Conservation (phyloP, 1,140 invertebrate species). For the Drosophila pandora region DNA sequence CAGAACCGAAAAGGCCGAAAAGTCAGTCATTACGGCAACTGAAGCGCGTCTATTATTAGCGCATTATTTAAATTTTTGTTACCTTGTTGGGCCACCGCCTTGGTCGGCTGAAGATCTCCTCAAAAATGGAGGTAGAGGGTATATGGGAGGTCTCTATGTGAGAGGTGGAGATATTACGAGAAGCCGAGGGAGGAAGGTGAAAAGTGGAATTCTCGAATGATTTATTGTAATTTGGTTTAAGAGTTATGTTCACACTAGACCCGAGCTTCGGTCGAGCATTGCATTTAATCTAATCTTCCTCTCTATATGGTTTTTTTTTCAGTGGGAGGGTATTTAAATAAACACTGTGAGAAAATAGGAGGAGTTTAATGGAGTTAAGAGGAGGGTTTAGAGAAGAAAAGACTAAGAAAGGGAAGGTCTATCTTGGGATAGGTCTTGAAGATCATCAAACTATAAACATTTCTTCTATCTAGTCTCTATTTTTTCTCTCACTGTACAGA, state of each 20-base stretch:
- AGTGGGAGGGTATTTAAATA: conserved; percentile 2
- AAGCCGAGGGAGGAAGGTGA: conserved; percentile 37
- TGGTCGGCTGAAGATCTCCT: conserved; percentile 11
- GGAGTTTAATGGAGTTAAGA: not conserved
- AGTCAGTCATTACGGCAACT: conserved; percentile 72
- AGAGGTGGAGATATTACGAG: too few species aligned
- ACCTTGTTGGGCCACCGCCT: conserved; percentile 2
- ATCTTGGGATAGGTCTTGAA: not conserved
- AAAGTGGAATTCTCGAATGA: conserved; percentile 80
- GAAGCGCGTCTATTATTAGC: conserved; percentile 81
- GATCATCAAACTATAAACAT: not conserved
- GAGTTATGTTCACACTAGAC: conserved; percentile 79
- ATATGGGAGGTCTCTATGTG: not conserved
- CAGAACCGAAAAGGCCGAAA: conserved; percentile 27
- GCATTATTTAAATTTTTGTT: conserved; percentile 74
- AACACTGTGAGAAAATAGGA: conserved; percentile 4
- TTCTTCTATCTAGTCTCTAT: not conserved
- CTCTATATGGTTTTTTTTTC: not conserved
- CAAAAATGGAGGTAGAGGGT: not conserved
- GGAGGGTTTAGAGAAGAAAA: too few species aligned
- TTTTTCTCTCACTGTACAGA: conserved; percentile 6
- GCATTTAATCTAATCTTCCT: conserved; percentile 72
- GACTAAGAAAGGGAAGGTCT: too few species aligned
- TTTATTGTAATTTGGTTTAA: conserved; percentile 80
- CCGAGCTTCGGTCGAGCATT: conserved; percentile 49